phyloP scores from a whole-genome alignment of 2,797 vertebrate species.

The Spea hammondii region DNA sequence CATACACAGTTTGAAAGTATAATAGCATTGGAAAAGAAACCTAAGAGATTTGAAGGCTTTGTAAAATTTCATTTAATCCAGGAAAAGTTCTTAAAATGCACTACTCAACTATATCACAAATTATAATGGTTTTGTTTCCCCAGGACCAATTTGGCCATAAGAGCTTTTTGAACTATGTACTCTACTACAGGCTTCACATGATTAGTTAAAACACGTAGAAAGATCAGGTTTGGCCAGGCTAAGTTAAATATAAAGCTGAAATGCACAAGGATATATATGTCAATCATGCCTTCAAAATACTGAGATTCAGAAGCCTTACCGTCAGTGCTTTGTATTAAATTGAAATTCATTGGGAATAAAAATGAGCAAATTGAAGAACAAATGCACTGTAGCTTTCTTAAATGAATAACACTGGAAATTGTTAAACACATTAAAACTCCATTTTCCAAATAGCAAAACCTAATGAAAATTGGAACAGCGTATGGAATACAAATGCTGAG shows the following conservation, averaged over 20 bases:
- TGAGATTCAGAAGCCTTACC: slow-evolving; percentile 58
- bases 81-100: neutral
- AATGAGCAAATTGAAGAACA: slow-evolving; percentile 58
- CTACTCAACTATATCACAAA: neutral
- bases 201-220: neutral
- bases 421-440: slow-evolving; percentile 72
- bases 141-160: neutral
- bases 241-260: neutral
- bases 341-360: slow-evolving; percentile 60
- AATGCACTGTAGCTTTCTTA: slow-evolving; percentile 59
- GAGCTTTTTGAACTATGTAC: neutral
- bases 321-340: slow-evolving; percentile 64
- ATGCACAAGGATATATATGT: neutral
- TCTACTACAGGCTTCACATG: neutral
- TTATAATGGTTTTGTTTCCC: neutral
- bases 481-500: slow-evolving; percentile 65
- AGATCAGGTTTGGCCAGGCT: neutral
- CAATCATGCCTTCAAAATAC: neutral
- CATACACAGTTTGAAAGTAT: too few species aligned
- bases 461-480: slow-evolving; percentile 68
- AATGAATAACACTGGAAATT: slow-evolving; percentile 63
- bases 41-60: neutral
- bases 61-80: neutral
- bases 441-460: slow-evolving; percentile 69
- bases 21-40: neutral